A percentile compares a stretch with the other conserved stretches of the same genome.
Evolutionary conservation across 2,113 vertebrate genomes (phyloP).

Genomic region (Lanius ludovicianus): DNA sequence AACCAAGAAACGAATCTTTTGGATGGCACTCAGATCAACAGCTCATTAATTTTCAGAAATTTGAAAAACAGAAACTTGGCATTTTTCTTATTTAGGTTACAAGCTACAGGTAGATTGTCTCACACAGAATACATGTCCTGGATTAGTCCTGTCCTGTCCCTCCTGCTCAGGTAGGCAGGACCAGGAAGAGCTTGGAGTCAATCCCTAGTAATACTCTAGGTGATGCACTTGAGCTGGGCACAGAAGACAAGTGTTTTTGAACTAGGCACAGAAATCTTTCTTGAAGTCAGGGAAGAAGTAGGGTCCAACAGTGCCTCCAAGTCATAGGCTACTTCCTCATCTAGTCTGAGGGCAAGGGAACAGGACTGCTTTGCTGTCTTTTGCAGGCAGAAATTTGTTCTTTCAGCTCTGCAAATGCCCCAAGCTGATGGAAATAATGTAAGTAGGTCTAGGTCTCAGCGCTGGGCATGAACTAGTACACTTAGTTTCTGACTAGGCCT

Average conservation of each 20-base stretch:
- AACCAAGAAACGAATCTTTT: neutral
- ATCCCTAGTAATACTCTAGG: neutral
- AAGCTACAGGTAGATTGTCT: neutral
- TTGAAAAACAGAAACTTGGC: neutral
- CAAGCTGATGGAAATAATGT: neutral
- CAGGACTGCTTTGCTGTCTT: neutral
- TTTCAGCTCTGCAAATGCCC: neutral
- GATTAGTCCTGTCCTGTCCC: neutral
- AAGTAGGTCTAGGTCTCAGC: neutral
- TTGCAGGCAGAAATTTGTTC: neutral
- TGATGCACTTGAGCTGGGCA: neutral
- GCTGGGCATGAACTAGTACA: neutral
- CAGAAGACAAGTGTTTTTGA: neutral
- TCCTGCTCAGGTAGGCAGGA: neutral
- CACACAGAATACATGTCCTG: neutral
- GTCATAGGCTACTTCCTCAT: neutral
- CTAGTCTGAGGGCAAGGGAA: neutral
- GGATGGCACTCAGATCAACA: neutral
- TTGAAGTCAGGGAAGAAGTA: neutral
- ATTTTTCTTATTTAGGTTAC: neutral
- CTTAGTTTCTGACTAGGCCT: neutral
- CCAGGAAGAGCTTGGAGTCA: neutral
- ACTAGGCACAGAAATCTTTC: neutral
- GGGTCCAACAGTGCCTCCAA: neutral
- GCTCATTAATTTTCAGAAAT: neutral